Evolutionary conservation across 1,140 invertebrate genomes (phyloP), one percentile per base, ranked within the genome.

Genomic region (Berghia stephanieae): DNA sequence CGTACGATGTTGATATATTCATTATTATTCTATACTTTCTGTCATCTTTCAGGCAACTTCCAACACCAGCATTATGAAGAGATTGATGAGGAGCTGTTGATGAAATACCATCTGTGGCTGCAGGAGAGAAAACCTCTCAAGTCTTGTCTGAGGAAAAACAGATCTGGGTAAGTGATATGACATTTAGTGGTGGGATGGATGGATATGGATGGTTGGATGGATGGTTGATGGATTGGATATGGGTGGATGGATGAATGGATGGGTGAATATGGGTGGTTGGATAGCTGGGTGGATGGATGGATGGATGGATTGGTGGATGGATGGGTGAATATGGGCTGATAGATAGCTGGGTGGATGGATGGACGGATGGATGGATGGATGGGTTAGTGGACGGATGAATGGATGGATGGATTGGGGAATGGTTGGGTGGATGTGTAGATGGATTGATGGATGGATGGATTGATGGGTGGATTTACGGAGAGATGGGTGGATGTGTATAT

Each of bases 111-210:
- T 18, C 74, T 76, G 34, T 78, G 75, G 78, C 75, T 78, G 36
- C 71, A 77, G 74, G 78, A 82, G n/a, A 79, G 81, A n/a, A 87
- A 87, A 66, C 86, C 86, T 24, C 67, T 87, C 4, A 87, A 87
- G 68, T 87, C 86, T 27, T 87, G 86, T 75, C 75, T 87, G 44
- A 72, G 86, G 34, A 87, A 86, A 75, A 79, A 75, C 49, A 81
- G 55, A 44, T 80, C 83, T 49, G 81, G 85, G 71, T 86, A 81
- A 52, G 74, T 86, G 40, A 83, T 82, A 34, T 49, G 49, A 42
- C 57, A 21, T 13, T 16, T 10, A 21, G 27, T 10, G 27, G 16
- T 27, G 27, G 16, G 57, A 21, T 8, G 57, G 57, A 8, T 63
- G 10, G 16, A 16, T 10, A 8, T 63, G 57, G 10, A 8, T 63